Base-by-base conservation (phyloP, 92 coral and sea anemone genomes). In the Meandrina meandrites region DNA sequence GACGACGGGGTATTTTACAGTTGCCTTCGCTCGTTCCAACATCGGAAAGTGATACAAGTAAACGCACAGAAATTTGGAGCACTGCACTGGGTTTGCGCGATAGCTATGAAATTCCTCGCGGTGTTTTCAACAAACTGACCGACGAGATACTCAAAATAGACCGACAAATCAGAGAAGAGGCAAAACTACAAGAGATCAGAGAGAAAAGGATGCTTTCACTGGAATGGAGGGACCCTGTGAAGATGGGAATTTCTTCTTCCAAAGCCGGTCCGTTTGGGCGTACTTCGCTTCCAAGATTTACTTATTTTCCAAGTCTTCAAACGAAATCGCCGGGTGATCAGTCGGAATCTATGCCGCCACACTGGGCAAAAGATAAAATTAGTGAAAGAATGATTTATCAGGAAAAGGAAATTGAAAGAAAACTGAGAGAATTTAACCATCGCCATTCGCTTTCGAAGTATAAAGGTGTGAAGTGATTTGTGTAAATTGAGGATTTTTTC, bases 161-260 rank as follows among this genome's bases (percentile, higher is more conserved):
- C 77, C 40, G 81, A 60, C 84, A 84, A 21, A 28, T 91, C 42
- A 75, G 85, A 74, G 91, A 91, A 72, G 93, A 90, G 11, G 86
- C 50, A 48, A 81, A 67, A 37, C 30, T 90, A 47, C 50, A 74
- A 40, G 78, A 73, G 64, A 77, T 90, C 17, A 77, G 88, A 86
- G 67, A 40, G 31, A 42, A 67, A n/a, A 47, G 88, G 47, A 50
- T 76, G 18, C 19, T 18, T 12, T 73, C 78, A 7, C 9, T 8
- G 78, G 27, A 37, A 73, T 73, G 42, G 30, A 12, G 24, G 35
- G 56, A 24, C 1, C 22, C 84, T 22, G 42, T 8, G n/a, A 53
- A 71, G 27, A 72, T 11, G 9, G 4, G 57, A 40, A 72, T 24
- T 4, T 75, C 70, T 36, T 74, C 57, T 74, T 34, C 58, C 34